A percentile compares a stretch with the other conserved stretches of the same genome.
These are phyloP conservation scores for Drosophila triauraria DNA, from an alignment of 1,140 invertebrate species.

Conservation along the genomic window DNA sequence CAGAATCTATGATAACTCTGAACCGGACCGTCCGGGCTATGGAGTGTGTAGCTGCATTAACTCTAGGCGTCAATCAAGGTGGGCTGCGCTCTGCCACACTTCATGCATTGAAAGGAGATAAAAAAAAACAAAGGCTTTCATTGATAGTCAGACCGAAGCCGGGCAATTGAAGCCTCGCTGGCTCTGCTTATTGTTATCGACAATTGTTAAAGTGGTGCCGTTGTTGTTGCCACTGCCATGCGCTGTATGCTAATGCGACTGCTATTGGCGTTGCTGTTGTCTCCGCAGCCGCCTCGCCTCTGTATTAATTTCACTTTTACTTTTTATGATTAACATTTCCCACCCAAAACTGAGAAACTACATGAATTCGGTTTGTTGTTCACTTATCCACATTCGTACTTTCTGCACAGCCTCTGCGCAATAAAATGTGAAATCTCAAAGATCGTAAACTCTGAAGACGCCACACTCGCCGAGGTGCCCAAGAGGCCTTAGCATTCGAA, in stretches of 20 bases:
- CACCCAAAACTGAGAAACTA: constrained; percentile 79
- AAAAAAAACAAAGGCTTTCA: constrained; percentile 51
- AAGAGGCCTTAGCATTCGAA: constrained; percentile 34
- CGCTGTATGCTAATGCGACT: constrained; percentile 73
- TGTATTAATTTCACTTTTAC: constrained; percentile 82
- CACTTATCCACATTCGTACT: constrained; percentile 62
- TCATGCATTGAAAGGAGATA: constrained; percentile 45
- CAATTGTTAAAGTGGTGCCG: constrained; percentile 32
- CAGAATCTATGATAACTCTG: constrained; percentile 13
- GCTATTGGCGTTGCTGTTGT: constrained; percentile 57
- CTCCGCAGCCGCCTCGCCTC: constrained; percentile 23
- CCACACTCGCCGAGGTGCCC: constrained; percentile 24
- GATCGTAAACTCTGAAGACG: constrained; percentile 75
- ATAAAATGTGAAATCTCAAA: constrained; percentile 79
- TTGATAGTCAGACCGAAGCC: constrained; percentile 52
- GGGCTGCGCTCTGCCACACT: constrained; percentile 26
- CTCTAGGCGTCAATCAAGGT: constrained; percentile 63
- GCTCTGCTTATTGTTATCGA: constrained; percentile 60
- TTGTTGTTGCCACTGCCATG: constrained; percentile 53
- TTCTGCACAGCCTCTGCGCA: constrained; percentile 44
- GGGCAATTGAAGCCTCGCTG: constrained; percentile 46
- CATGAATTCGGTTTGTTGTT: constrained; percentile 57
- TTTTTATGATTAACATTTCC: constrained; percentile 82
- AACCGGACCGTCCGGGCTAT: constrained; percentile 21
- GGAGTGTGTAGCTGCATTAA: constrained; percentile 4